Base-by-base conservation (phyloP, 2,113 vertebrate genomes). In the Chrysochloris asiatica region DNA sequence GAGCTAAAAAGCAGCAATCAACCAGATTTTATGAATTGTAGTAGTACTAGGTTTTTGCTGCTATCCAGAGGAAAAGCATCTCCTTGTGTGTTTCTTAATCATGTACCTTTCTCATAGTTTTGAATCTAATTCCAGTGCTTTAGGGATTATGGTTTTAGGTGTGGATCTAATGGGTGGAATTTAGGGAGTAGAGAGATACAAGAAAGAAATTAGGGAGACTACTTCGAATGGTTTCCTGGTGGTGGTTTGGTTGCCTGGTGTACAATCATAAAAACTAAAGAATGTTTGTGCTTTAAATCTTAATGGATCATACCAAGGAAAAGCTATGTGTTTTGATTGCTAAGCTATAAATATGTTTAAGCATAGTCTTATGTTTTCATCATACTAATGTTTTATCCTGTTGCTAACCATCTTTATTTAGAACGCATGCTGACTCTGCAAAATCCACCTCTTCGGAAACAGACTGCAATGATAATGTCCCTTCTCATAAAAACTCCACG, bases 381-480 rank as follows among this genome's bases (percentile, higher is more conserved):
- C 7, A 0, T 45, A 85, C 65, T 85, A 41, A 85, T 6, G 38
- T 82, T 75, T 80, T 86, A 28, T 90, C 83, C 78, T 95, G 84
- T 92, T 82, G 8, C 89, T 71, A 83, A 93, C 85, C 8, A 77
- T 92, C 97, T 91, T 71, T 6, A 3, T 78, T 80, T 88, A 99
- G 99, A 97, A 97, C 97, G 81, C 98, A 98, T 2, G 94, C 97
- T 12, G 99, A 99, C 93, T 98, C 98, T 36, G 98, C 98, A 67
- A 99, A 99, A 97, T 98, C 98, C 96, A 98, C 98, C 96, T 99
- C 98, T 76, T 99, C 99, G 48, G 99, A 99, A 97, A 99, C 99
- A 79, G 99, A 99, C 98, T 99, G 99, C 98, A 99, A 99, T 24
- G 99, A 99, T 97, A 99, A 99, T 76, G 97, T 99, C 93, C 98